Evolutionary conservation across 2,888 invertebrate genomes (phyloP).

Genomic region (Nomada goodeniana): DNA sequence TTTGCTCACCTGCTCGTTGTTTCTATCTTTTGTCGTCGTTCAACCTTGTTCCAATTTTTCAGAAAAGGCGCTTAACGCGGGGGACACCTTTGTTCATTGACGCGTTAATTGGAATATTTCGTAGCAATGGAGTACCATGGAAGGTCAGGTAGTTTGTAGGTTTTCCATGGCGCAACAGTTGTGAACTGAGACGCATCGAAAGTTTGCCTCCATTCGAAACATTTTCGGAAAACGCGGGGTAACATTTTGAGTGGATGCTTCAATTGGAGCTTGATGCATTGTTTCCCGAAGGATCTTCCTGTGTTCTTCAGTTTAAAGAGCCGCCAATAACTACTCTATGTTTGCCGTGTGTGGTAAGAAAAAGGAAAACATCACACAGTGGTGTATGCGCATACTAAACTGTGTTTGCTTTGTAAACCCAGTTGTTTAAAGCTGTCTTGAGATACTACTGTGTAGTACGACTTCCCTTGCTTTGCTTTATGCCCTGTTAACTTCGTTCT

Average conservation of each 20-base stretch:
- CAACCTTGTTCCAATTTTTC: slow-evolving; percentile 35
- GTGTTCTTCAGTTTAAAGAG: background rate
- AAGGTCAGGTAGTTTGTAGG: background rate
- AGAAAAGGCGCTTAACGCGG: background rate
- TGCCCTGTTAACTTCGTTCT: no score
- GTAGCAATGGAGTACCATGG: background rate
- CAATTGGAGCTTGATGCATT: background rate
- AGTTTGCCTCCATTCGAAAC: background rate
- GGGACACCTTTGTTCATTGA: slow-evolving; percentile 2
- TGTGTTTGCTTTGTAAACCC: background rate
- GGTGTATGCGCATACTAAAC: background rate
- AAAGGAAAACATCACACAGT: background rate
- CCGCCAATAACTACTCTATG: background rate
- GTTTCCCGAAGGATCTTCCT: background rate
- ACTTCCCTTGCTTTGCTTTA: no score
- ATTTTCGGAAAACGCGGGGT: background rate
- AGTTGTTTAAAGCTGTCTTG: no score
- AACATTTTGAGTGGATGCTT: background rate
- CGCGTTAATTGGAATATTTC: slow-evolving; percentile 26
- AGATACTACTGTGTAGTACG: no score
- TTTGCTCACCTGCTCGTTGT: background rate
- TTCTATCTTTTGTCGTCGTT: background rate
- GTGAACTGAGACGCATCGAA: background rate
- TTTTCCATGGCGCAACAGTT: background rate
- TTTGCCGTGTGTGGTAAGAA: background rate